Conservation (phyloP, 1,140 invertebrate genomes). For the Hycleus phaleratus region DNA sequence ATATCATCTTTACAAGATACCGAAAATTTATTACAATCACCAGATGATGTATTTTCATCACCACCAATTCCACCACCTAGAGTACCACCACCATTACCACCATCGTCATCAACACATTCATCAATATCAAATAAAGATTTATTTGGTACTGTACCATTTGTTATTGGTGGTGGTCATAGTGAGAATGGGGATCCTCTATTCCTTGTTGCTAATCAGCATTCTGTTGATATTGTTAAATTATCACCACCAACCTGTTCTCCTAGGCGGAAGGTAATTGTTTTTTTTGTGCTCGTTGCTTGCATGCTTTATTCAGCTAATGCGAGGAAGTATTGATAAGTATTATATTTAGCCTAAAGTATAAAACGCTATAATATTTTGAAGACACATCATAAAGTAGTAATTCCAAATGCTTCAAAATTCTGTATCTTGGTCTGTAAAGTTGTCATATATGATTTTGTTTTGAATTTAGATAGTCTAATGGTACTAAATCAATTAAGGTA, state of each 20-base stretch:
- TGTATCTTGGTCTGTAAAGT: no score
- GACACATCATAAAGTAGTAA: no score
- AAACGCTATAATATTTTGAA: no score
- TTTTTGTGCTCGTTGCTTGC: background rate
- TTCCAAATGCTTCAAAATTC: background rate
- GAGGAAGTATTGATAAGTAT: no score
- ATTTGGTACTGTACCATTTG: slow-evolving; percentile 36
- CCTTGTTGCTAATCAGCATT: slow-evolving; percentile 36
- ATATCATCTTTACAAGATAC: slow-evolving; percentile 23
- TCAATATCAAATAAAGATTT: slow-evolving; percentile 21
- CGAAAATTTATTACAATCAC: slow-evolving; percentile 33
- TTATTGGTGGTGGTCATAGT: slow-evolving; percentile 37
- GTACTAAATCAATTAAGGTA: no score
- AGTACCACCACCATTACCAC: slow-evolving; percentile 14
- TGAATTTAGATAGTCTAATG: no score
- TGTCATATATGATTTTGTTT: no score
- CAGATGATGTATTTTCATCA: slow-evolving; percentile 34
- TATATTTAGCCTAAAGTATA: no score
- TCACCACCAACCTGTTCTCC: slow-evolving; percentile 34
- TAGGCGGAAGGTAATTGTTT: slow-evolving; percentile 34
- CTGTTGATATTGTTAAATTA: slow-evolving; percentile 39
- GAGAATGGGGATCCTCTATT: slow-evolving; percentile 40
- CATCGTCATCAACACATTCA: background rate
- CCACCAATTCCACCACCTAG: slow-evolving; percentile 24
- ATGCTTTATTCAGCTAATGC: background rate